Percentiles rank a stretch among this genome's conserved stretches.
These are phyloP conservation scores for Taenioides sp. DNA, from an alignment of 2,797 vertebrate species.

Conservation along the genomic window DNA sequence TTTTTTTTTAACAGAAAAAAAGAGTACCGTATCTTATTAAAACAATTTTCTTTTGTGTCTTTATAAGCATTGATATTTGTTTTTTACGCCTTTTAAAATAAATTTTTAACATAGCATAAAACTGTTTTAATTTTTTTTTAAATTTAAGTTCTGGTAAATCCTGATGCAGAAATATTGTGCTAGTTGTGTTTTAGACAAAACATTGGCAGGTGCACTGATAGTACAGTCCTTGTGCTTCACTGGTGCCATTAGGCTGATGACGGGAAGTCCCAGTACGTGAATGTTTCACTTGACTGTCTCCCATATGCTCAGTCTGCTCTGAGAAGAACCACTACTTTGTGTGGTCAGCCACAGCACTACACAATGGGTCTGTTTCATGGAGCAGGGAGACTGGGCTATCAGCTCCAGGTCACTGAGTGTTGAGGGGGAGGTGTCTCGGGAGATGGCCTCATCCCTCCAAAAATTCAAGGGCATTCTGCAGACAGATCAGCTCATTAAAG, in stretches of 20 bases:
- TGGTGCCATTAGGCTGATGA: constrained; percentile 24
- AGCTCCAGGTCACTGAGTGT: constrained; percentile 42
- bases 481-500: constrained; percentile 43
- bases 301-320: constrained; percentile 52
- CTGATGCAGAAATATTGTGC: background rate
- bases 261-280: constrained; percentile 29
- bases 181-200: background rate
- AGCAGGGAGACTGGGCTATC: constrained; percentile 31
- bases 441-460: constrained; percentile 36
- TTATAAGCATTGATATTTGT: background rate
- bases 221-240: constrained; percentile 1
- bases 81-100: background rate
- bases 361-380: constrained; percentile 68
- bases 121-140: no score
- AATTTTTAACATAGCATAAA: background rate
- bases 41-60: background rate
- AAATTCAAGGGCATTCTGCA: constrained; percentile 55
- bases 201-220: constrained; percentile 7
- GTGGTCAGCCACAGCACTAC: constrained; percentile 36
- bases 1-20: background rate
- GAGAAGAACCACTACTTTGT: constrained; percentile 61
- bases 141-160: background rate
- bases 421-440: constrained; percentile 32
- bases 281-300: constrained; percentile 49
- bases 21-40: no score